Evolutionary conservation across 2,797 vertebrate genomes (phyloP), one percentile per base, ranked within the genome.

Genomic region (Sparus aurata): DNA sequence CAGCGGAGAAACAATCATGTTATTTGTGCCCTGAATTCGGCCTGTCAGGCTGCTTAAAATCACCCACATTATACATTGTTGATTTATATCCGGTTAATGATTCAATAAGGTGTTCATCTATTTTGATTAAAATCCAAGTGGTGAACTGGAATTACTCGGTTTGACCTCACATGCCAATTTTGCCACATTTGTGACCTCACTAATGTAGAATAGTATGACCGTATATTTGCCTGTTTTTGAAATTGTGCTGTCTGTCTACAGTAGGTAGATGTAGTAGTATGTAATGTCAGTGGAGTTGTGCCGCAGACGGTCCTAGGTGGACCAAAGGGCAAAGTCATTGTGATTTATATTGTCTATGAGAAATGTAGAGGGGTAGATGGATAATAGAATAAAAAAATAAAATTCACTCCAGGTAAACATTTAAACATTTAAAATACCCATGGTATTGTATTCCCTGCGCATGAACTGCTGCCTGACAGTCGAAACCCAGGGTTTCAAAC

Each of bases 1-100:
- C 5, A 65, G 16, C 5, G 8, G 5, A 0, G 4, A 0, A 1
- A 0, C 1, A 0, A 0, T 2, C 0, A 2, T 1, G 38, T 0
- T 0, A 1, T 0, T 0, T 9, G 0, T 5, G 15, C 73, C 87
- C 90, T n/a, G 12, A 49, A 0, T 0, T 0, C 3, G 0, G 0
- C 0, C 62, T 87, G 38, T 13, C 70, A 89, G 91, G 1, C 27
- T 41, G 15, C 2, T 18, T 11, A 16, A 22, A 27, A 23, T 46
- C n/a, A 55, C 4, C n/a, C 11, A n/a, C 20, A 17, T 59, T 30
- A 27, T 34, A 34, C 8, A 38, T 38, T 8, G 30, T 16, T 3
- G 1, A 52, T 22, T 7, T 15, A 27, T 25, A 27, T 30, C 9
- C 16, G 27, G 17, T 18, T 30, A 34, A 30, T 34, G 2, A 7